Conservation (phyloP, 30 jellyfish, hydroid and myxozoan species). For the Hydractinia echinata region DNA sequence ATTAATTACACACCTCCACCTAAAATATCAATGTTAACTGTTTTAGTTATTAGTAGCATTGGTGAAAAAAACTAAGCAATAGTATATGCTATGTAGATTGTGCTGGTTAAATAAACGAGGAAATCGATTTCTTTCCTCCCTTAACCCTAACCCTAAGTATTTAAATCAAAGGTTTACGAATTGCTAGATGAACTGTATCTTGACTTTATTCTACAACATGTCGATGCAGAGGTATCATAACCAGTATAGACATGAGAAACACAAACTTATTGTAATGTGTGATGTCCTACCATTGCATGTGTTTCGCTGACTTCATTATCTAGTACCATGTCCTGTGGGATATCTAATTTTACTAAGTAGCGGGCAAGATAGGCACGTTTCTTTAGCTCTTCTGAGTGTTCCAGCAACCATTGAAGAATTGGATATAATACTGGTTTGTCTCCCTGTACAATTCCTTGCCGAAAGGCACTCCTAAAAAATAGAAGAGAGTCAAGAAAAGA, state of each 20-base stretch:
- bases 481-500: not conserved
- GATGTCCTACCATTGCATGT: slow-evolving; percentile 44
- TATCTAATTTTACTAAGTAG: slow-evolving; percentile 70
- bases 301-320: slow-evolving; percentile 77
- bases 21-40: too few species aligned
- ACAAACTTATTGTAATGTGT: not conserved
- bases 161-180: not conserved
- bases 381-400: slow-evolving; percentile 68
- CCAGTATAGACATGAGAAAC: not conserved
- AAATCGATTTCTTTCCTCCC: too few species aligned
- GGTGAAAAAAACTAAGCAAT: too few species aligned
- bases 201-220: too few species aligned
- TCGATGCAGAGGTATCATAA: too few species aligned
- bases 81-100: too few species aligned
- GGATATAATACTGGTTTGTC: slow-evolving; percentile 83
- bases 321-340: slow-evolving; percentile 73
- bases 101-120: too few species aligned
- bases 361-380: slow-evolving; percentile 86
- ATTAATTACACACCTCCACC: too few species aligned
- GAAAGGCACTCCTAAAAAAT: slow-evolving; percentile 66
- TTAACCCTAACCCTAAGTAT: too few species aligned
- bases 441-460: slow-evolving; percentile 93
- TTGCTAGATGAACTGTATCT: too few species aligned
- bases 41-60: too few species aligned
- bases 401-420: slow-evolving; percentile 66